These are phyloP conservation scores for Rousettus leschenaultii DNA, from an alignment of 2,113 vertebrate species.

Conservation along the genomic window DNA sequence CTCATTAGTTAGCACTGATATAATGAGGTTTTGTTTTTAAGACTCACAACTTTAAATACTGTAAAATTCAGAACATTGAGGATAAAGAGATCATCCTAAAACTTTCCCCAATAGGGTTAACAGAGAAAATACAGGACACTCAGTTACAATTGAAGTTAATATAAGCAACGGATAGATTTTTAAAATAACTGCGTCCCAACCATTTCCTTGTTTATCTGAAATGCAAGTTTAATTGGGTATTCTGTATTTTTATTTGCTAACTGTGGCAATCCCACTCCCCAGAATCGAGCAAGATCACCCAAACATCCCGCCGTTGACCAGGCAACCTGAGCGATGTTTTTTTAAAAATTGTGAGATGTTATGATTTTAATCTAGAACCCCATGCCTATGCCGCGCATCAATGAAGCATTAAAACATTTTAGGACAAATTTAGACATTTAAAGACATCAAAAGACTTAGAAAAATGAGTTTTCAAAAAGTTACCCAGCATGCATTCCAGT, in stretches of 20 bases:
- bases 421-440: background rate
- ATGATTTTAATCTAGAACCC: background rate
- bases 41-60: background rate
- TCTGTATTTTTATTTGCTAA: background rate
- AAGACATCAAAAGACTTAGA: background rate
- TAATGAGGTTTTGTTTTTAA: background rate
- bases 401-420: background rate
- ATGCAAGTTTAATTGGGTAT: background rate
- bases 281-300: background rate
- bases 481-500: background rate
- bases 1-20: background rate
- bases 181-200: background rate
- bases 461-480: background rate
- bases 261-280: background rate
- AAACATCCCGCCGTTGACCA: background rate
- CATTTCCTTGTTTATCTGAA: constrained; percentile 3
- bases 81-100: background rate
- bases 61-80: background rate
- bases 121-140: background rate
- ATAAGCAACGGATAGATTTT: background rate
- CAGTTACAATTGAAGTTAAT: background rate
- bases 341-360: background rate
- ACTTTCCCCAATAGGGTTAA: background rate
- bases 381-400: background rate
- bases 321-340: background rate